A percentile compares a stretch with the other conserved stretches of the same genome.
phyloP scores from a whole-genome alignment of 2,113 vertebrate species.

The Hyla sarda region DNA sequence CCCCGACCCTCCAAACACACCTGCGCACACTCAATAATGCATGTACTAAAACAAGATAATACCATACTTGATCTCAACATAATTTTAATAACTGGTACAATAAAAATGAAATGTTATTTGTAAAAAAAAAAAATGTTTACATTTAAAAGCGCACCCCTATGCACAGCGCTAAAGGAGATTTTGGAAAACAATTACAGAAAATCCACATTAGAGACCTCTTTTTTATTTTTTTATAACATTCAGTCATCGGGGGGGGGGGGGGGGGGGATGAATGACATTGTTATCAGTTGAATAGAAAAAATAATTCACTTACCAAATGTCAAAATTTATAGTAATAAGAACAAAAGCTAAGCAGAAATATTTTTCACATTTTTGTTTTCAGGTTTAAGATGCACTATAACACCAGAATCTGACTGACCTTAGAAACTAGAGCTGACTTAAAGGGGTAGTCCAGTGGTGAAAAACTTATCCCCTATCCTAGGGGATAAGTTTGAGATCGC shows the following conservation, averaged over 20 bases:
- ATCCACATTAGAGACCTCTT: not conserved
- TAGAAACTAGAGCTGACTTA: not conserved
- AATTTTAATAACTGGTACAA: too few relatives aligned
- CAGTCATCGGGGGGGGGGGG: not conserved
- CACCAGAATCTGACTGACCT: not conserved
- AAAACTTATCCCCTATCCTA: too few relatives aligned
- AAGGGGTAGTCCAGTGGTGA: not conserved
- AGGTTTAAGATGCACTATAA: not conserved
- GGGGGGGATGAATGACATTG: not conserved
- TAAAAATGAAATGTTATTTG: too few relatives aligned
- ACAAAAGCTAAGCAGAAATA: not conserved
- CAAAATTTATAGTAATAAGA: not conserved
- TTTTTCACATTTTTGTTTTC: not conserved
- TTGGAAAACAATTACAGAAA: not conserved
- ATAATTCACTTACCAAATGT: not conserved
- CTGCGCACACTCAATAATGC: too few relatives aligned
- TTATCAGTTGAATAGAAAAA: not conserved
- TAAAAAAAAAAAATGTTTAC: too few relatives aligned
- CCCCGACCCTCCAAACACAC: too few relatives aligned
- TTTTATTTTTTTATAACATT: not conserved
- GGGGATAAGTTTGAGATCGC: too few relatives aligned
- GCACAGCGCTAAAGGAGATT: not conserved
- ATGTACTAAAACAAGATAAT: too few relatives aligned
- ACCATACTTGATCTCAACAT: too few relatives aligned
- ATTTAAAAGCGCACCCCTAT: not conserved